phyloP scores from a whole-genome alignment of 2,797 vertebrate genomes.

The Octomys mimax region DNA sequence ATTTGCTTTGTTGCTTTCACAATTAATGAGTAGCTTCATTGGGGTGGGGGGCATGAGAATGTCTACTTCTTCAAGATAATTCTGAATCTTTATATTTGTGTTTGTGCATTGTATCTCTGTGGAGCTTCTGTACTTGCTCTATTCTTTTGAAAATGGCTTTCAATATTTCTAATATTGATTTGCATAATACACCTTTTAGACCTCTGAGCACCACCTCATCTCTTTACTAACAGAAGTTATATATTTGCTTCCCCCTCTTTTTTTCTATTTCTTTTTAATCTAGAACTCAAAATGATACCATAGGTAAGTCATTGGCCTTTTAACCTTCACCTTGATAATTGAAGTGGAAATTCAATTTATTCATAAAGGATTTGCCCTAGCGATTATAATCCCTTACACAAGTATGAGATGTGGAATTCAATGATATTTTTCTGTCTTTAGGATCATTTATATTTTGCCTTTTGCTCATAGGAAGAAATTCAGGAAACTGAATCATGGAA shows the following conservation, averaged over 20 bases:
- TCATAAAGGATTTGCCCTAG: not conserved
- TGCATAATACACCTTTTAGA: not conserved
- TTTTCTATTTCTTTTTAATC: not conserved
- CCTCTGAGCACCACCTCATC: not conserved
- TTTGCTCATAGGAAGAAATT: not conserved
- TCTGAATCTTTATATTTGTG: conserved; percentile 17
- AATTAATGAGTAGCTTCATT: conserved; percentile 3
- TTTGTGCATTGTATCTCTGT: not conserved
- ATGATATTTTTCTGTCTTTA: not conserved
- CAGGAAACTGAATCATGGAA: conserved; percentile 10
- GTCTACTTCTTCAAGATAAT: conserved; percentile 1
- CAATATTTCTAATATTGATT: not conserved
- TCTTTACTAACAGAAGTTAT: not conserved
- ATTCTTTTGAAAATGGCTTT: conserved; percentile 56
- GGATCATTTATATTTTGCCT: not conserved
- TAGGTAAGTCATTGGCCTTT: not conserved
- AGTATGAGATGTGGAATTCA: not conserved
- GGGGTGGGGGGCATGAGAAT: not conserved
- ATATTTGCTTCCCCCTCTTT: not conserved
- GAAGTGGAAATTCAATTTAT: not conserved
- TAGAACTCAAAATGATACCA: not conserved
- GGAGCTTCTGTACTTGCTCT: not conserved
- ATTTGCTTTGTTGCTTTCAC: conserved; percentile 56
- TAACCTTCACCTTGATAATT: not conserved
- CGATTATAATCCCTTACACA: not conserved